Evolutionary conservation across 2,888 invertebrate genomes (phyloP), one percentile per base, ranked within the genome.

Genomic region (Aproaerema taeniolella): DNA sequence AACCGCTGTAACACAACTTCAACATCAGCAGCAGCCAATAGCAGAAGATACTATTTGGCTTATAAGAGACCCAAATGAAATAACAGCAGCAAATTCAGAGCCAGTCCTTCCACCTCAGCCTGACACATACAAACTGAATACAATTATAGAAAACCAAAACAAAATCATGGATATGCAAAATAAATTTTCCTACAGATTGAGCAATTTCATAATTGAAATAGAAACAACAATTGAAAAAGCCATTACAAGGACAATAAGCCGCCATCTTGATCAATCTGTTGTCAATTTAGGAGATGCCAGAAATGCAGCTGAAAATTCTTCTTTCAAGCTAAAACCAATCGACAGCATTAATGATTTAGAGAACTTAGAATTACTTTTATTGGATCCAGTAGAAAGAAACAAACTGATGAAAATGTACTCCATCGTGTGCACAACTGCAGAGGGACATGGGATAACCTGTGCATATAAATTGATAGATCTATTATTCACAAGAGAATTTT

Each of bases 401-500:
- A 30, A 36, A 10, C 8, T 39, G 16, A 39, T 28, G 26, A 28
- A 39, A 13, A 32, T 33, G 25, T 39, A 33, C 26, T 32, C 39
- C 10, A 12, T 39, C 7, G 12, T 39, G 11, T 39, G 32, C 28
- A n/a, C n/a, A n/a, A n/a, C n/a, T n/a, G 38, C 39, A 6, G 20
- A 8, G 17, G 42, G 40, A 20, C 33, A 43, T 14, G 39, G 39
- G 12, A 33, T 30, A 31, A 39, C 32, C 29, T 42, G 36, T 26
- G 45, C 47, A 1, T 47, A 47, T 25, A 40, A 24, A 42, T 32
- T 47, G 28, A 12, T 42, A 15, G 44, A 47, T 25, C 31, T 40
- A 12, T 31, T 47, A 17, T 30, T 47, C 17, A 12, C 41, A 17
- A 29, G 41, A 24, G 39, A 43, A 14, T 43, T 47, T 28, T 28